phyloP scores from a whole-genome alignment of 2,113 vertebrate species.

The Pomatorhinus ruficollis region DNA sequence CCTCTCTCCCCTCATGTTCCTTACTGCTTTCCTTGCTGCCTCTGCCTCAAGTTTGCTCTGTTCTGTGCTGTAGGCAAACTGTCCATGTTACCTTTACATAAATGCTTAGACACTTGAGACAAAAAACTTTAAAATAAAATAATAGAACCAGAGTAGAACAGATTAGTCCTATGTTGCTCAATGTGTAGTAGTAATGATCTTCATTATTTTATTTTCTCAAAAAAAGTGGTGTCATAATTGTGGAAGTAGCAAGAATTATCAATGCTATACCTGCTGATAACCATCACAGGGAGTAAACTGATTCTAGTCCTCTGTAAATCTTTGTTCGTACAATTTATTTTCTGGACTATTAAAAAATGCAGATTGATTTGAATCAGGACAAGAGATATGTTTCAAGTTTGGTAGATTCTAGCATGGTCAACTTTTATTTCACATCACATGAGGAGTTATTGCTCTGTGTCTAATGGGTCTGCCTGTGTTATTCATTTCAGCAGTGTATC shows the following conservation, averaged over 20 bases:
- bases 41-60: fast-evolving
- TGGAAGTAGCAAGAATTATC: background rate
- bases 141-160: background rate
- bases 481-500: background rate
- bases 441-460: background rate
- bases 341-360: background rate
- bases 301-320: background rate
- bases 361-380: background rate
- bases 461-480: background rate
- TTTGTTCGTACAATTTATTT: background rate
- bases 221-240: background rate
- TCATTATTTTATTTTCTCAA: background rate
- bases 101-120: background rate
- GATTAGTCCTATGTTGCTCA: background rate
- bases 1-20: background rate
- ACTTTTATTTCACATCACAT: background rate
- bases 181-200: background rate
- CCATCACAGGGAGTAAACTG: background rate
- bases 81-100: background rate
- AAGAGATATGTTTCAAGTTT: background rate
- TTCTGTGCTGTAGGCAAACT: background rate
- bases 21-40: background rate
- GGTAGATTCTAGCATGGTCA: background rate
- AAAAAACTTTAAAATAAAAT: background rate
- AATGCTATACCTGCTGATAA: background rate